Evolutionary conservation across 2,888 invertebrate species (phyloP).

Genomic region (Dasysyrphus tricinctus): DNA sequence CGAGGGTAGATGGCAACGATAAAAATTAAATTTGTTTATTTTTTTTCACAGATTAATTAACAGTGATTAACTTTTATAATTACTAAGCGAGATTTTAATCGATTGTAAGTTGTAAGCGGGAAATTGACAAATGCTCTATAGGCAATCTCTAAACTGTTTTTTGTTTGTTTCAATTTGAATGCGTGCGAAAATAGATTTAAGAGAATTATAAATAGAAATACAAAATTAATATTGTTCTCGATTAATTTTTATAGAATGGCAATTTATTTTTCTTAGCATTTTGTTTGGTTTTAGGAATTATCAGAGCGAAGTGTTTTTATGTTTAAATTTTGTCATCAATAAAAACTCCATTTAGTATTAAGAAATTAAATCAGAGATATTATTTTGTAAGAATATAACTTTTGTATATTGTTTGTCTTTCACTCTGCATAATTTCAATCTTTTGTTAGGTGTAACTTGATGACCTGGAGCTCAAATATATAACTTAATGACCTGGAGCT

Average conservation of each 20-base stretch:
- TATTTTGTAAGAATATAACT: no score
- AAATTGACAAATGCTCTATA: background rate
- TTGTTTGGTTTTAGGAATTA: background rate
- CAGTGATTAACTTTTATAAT: constrained; percentile 32
- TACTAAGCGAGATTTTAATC: constrained; percentile 8
- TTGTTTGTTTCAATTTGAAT: background rate
- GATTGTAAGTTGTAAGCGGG: constrained; percentile 5
- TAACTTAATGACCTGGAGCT: no score
- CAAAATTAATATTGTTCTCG: background rate
- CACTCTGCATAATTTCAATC: no score
- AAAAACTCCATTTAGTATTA: no score
- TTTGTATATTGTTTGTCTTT: no score
- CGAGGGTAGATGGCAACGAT: constrained; percentile 42
- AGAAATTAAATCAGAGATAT: no score
- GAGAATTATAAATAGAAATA: background rate
- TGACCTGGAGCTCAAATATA: no score
- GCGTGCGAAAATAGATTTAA: background rate
- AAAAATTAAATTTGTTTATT: constrained; percentile 25
- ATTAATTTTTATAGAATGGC: background rate
- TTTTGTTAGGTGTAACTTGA: no score
- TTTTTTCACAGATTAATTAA: constrained; percentile 53
- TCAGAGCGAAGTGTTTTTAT: background rate
- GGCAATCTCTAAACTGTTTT: background rate
- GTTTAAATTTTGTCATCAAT: background rate
- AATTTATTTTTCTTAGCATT: background rate